Conservation (phyloP, 2,113 vertebrate species). For the Oostethus manadensis region DNA sequence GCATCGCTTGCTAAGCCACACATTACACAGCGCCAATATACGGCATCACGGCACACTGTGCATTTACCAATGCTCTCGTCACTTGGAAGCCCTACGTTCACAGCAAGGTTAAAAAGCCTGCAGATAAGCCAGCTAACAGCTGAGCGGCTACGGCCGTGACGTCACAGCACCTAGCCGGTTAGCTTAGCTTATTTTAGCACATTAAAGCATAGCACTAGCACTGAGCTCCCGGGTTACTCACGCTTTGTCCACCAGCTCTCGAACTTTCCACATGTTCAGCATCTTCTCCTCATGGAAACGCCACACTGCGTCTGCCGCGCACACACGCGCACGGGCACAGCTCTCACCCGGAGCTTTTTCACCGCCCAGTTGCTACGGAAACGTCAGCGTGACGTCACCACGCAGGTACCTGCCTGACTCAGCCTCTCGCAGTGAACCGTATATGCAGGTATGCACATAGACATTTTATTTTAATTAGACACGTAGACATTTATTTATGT, state of each 20-base stretch:
- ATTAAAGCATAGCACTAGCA: too few relatives aligned
- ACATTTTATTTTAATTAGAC: too few relatives aligned
- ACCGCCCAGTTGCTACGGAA: slow-evolving; percentile 69
- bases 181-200: slow-evolving; percentile 15
- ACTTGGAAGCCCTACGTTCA: background rate
- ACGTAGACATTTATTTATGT: too few relatives aligned
- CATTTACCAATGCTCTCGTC: background rate
- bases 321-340: background rate
- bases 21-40: rapidly evolving
- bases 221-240: slow-evolving; percentile 73
- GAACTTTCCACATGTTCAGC: slow-evolving; percentile 97
- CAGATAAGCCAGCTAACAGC: slow-evolving; percentile 59
- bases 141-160: slow-evolving; percentile 58
- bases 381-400: slow-evolving; percentile 45
- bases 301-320: background rate
- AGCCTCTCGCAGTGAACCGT: too few relatives aligned
- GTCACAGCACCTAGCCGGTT: slow-evolving; percentile 46
- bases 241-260: slow-evolving; percentile 98
- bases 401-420: too few relatives aligned
- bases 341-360: background rate
- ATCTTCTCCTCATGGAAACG: slow-evolving; percentile 63
- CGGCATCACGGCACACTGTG: rapidly evolving
- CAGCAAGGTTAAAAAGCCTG: slow-evolving; percentile 11
- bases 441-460: too few relatives aligned
- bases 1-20: background rate